Percentiles rank a stretch among this genome's conserved stretches.
These are phyloP conservation scores for Odocoileus virginianus DNA, from an alignment of 2,113 vertebrate genomes.

Conservation along the genomic window DNA sequence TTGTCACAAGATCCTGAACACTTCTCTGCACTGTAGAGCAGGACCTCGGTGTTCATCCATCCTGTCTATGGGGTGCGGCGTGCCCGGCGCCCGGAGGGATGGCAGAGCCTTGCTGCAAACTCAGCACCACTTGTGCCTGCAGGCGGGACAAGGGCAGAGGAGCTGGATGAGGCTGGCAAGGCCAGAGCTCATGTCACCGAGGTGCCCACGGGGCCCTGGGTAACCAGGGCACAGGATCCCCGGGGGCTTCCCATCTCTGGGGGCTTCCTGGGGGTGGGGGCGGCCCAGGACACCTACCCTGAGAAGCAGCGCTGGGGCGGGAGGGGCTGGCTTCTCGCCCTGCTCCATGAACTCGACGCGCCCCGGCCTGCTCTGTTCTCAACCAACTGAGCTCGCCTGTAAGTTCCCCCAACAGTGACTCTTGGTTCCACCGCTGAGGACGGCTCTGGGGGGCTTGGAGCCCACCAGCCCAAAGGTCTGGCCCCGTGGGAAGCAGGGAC, in stretches of 20 bases:
- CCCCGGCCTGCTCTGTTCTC: fast-evolving
- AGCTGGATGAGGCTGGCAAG: neutral
- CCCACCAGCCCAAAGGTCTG: neutral
- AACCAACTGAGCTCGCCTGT: neutral
- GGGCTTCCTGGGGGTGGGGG: neutral
- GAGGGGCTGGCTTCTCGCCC: neutral
- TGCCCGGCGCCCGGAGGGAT: fast-evolving
- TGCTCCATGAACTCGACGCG: fast-evolving
- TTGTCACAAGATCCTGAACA: neutral
- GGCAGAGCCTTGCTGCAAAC: neutral
- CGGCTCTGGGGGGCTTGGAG: neutral
- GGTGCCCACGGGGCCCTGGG: fast-evolving
- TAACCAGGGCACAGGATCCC: fast-evolving
- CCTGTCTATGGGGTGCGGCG: fast-evolving
- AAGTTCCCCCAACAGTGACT: neutral
- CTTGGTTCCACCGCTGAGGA: neutral
- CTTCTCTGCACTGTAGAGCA: fast-evolving
- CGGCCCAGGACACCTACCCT: fast-evolving
- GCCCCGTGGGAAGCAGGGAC: neutral
- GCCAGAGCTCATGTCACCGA: fast-evolving
- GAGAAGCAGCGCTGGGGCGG: fast-evolving
- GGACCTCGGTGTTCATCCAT: neutral
- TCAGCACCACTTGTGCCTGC: neutral
- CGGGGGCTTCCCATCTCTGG: fast-evolving
- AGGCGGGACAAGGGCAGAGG: neutral